Evolutionary conservation across 2,888 invertebrate species (phyloP).

Genomic region (Lithophane socia): DNA sequence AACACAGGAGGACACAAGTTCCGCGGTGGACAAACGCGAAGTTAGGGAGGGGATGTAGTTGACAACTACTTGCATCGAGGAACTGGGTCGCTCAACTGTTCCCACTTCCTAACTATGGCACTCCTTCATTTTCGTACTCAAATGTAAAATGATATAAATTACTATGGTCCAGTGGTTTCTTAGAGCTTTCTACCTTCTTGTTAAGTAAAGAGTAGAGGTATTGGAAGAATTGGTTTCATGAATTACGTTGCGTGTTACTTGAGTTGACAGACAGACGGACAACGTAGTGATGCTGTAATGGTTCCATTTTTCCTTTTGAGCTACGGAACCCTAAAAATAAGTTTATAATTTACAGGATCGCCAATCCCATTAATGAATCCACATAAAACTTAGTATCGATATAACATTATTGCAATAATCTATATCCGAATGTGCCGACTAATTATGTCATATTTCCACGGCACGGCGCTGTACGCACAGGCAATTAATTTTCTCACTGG

Average conservation of each 20-base stretch:
- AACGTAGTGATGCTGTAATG: too few relatives aligned
- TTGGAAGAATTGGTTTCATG: background rate
- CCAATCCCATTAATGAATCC: background rate
- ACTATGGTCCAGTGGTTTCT: background rate
- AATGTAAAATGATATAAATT: slow-evolving; percentile 42
- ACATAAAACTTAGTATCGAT: slow-evolving; percentile 11
- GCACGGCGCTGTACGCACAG: slow-evolving; percentile 9
- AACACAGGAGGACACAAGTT: slow-evolving; percentile 23
- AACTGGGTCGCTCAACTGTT: slow-evolving; percentile 63
- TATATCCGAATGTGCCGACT: background rate
- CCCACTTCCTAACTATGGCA: slow-evolving; percentile 24
- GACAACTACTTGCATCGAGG: slow-evolving; percentile 48
- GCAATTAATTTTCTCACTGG: slow-evolving; percentile 55
- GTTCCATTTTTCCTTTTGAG: too few relatives aligned
- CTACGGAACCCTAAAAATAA: background rate
- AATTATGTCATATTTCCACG: slow-evolving; percentile 30
- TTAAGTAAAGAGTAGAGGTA: background rate
- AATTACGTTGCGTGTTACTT: background rate
- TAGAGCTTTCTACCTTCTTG: background rate
- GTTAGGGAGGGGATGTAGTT: slow-evolving; percentile 40
- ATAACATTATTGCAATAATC: slow-evolving; percentile 7
- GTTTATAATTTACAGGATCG: background rate
- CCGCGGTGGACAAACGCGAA: slow-evolving; percentile 39
- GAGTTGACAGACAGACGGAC: background rate
- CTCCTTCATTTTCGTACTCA: slow-evolving; percentile 28